A percentile compares a stretch with the other conserved stretches of the same genome.
These are phyloP conservation scores for Collichthys lucidus DNA, from an alignment of 2,113 vertebrate species.

Conservation along the genomic window DNA sequence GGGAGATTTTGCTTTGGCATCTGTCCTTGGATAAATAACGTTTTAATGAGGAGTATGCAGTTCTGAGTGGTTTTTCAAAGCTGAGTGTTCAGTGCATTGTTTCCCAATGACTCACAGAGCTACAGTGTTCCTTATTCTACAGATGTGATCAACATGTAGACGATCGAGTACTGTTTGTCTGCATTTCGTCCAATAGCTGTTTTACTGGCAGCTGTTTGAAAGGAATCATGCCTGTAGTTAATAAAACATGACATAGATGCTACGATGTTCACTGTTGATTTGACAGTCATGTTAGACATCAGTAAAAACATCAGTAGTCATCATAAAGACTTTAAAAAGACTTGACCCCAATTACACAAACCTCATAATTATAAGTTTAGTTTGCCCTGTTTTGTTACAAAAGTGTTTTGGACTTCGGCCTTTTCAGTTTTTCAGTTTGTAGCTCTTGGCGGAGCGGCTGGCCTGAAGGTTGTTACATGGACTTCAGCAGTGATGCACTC, in stretches of 20 bases:
- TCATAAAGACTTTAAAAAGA: slow-evolving; percentile 16
- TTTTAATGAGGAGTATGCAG: background rate
- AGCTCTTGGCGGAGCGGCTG: slow-evolving; percentile 7
- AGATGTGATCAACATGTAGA: slow-evolving; percentile 25
- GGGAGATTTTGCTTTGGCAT: background rate
- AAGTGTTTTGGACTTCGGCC: slow-evolving; percentile 7
- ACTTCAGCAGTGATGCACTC: background rate
- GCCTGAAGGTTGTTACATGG: background rate
- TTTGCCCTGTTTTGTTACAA: slow-evolving; percentile 18
- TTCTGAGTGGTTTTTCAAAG: background rate
- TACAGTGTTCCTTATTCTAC: background rate
- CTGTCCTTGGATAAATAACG: background rate
- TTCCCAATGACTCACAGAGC: background rate
- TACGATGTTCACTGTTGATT: background rate
- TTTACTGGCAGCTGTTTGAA: background rate
- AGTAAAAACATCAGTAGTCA: background rate
- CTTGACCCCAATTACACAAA: slow-evolving; percentile 22
- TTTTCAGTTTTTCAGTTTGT: slow-evolving; percentile 17
- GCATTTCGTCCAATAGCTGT: background rate
- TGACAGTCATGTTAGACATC: background rate
- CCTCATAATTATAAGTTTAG: slow-evolving; percentile 25
- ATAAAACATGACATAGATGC: background rate
- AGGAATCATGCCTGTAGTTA: background rate
- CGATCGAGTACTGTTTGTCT: background rate
- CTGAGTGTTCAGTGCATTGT: background rate